These are phyloP conservation scores for Choloepus hoffmanni DNA, from an alignment of 2,113 vertebrate genomes.

Conservation along the genomic window DNA sequence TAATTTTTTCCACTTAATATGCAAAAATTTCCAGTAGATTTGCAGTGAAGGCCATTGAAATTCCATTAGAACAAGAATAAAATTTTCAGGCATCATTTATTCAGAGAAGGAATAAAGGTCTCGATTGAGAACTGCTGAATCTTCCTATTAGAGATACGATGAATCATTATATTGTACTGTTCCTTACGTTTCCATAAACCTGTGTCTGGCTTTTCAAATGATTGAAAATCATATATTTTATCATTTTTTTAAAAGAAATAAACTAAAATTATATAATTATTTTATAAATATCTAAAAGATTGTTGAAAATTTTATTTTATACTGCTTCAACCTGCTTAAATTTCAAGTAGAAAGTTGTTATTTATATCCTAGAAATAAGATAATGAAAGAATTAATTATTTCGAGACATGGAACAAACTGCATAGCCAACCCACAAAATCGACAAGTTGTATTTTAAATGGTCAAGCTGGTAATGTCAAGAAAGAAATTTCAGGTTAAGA, in stretches of 20 bases:
- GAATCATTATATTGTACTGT: conserved; percentile 92
- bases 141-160: conserved; percentile 94
- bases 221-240: conserved; percentile 75
- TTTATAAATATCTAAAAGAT: conserved; percentile 62
- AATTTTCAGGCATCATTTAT: conserved; percentile 99
- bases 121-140: conserved; percentile 97
- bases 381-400: conserved; percentile 54
- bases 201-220: conserved; percentile 80
- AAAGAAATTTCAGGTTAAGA: conserved; percentile 56
- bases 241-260: conserved; percentile 74
- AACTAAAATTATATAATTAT: conserved; percentile 65
- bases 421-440: not conserved
- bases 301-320: conserved; percentile 62
- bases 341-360: conserved; percentile 67
- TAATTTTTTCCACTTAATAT: conserved; percentile 99
- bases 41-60: conserved; percentile 99
- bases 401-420: conserved; percentile 51
- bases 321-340: conserved; percentile 43
- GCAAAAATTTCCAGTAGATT: conserved; percentile 99
- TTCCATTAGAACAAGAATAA: conserved; percentile 99
- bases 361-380: conserved; percentile 48
- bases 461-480: conserved; percentile 9
- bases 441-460: conserved; percentile 58
- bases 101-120: conserved; percentile 97
- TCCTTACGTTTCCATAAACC: conserved; percentile 80